These are phyloP conservation scores for Pyrgilauda ruficollis DNA, from an alignment of 2,113 vertebrate genomes.

Conservation along the genomic window DNA sequence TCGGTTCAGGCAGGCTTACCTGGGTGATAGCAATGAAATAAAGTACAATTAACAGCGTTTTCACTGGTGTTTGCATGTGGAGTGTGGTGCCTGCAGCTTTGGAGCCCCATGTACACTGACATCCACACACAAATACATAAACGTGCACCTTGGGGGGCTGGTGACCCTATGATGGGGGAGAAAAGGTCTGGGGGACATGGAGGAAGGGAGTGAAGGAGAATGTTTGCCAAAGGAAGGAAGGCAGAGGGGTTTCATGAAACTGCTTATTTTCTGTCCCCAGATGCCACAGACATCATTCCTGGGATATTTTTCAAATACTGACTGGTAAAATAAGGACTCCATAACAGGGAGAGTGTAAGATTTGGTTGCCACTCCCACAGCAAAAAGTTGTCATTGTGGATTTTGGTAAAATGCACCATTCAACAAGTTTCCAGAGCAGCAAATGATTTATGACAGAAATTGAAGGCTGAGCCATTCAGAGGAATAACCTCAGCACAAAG, in stretches of 20 bases:
- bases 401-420: background rate
- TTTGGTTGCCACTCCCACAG: background rate
- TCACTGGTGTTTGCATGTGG: fast-evolving
- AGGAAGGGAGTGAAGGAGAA: background rate
- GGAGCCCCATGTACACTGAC: no score
- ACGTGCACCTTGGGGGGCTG: fast-evolving
- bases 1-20: background rate
- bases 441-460: background rate
- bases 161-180: background rate
- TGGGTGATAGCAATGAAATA: background rate
- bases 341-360: fast-evolving
- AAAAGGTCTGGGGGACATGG: background rate
- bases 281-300: fast-evolving
- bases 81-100: background rate
- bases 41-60: background rate
- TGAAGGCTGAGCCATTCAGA: background rate
- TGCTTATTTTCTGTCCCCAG: background rate
- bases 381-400: fast-evolving
- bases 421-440: background rate
- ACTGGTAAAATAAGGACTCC: background rate
- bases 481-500: background rate
- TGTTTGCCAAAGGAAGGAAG: background rate
- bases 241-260: background rate
- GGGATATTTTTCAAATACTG: background rate
- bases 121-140: background rate